Conservation (phyloP, 2,888 invertebrate genomes). For the Patella ulyssiponensis region DNA sequence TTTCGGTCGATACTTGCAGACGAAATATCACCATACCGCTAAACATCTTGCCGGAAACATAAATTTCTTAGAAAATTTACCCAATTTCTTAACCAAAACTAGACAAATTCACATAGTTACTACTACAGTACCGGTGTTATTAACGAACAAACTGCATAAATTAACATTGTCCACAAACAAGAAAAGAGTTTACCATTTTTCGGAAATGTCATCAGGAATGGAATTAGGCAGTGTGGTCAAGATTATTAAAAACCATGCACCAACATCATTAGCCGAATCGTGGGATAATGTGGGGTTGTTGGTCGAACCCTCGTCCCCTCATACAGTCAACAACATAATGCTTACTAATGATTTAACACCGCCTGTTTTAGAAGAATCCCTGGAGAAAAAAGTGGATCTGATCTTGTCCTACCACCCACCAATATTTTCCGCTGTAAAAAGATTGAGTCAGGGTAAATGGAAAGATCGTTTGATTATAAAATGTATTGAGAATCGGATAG, state of each 20-base stretch:
- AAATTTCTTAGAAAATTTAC: no score
- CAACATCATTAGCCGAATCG: slow-evolving; percentile 77
- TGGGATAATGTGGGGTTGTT: slow-evolving; percentile 98
- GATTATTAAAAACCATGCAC: slow-evolving; percentile 56
- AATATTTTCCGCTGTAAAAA: slow-evolving; percentile 88
- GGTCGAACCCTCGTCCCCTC: slow-evolving; percentile 81
- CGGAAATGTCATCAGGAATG: slow-evolving; percentile 31
- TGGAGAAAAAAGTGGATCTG: slow-evolving; percentile 80
- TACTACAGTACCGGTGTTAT: no score
- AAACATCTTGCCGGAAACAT: no score
- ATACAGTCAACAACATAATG: slow-evolving; percentile 75
- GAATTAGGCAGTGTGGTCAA: slow-evolving; percentile 46
- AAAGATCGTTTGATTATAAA: slow-evolving; percentile 85
- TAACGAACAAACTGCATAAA: no score
- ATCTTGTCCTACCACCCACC: slow-evolving; percentile 97
- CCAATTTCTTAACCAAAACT: no score
- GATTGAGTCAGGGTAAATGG: slow-evolving; percentile 79
- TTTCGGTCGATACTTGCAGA: no score
- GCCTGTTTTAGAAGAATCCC: slow-evolving; percentile 84
- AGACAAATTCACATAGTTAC: no score
- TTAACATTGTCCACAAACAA: no score
- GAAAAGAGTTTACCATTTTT: no score
- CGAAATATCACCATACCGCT: no score
- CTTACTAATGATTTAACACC: slow-evolving; percentile 95
- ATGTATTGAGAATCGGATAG: slow-evolving; percentile 87